phyloP scores from a whole-genome alignment of 1,140 invertebrate species.

The Sminthurinus signatus region DNA sequence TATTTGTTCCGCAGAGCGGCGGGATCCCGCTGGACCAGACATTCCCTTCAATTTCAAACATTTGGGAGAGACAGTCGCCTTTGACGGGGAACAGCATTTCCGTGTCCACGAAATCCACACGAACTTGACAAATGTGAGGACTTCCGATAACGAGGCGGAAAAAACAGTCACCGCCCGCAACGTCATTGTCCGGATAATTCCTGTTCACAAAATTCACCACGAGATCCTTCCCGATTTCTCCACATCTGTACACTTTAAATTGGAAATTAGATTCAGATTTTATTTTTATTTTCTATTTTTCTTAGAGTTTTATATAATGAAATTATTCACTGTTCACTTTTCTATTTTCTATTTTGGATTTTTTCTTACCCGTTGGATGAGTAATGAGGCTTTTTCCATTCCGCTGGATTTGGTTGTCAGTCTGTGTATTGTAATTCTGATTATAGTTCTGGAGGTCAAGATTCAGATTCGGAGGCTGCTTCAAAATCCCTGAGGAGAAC shows the following conservation, averaged over 20 bases:
- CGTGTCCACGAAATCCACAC: slow-evolving; percentile 41
- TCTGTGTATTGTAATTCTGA: too few relatives aligned
- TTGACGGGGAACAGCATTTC: slow-evolving; percentile 31
- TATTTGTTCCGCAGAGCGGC: slow-evolving; percentile 38
- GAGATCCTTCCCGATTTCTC: slow-evolving; percentile 29
- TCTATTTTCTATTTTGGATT: too few relatives aligned
- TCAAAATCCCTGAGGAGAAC: too few relatives aligned
- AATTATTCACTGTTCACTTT: too few relatives aligned
- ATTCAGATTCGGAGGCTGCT: too few relatives aligned
- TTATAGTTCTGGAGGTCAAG: too few relatives aligned
- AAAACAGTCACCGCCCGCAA: slow-evolving; percentile 20
- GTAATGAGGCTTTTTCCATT: too few relatives aligned
- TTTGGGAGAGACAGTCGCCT: slow-evolving; percentile 38
- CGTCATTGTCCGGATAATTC: slow-evolving; percentile 38
- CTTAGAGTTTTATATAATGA: too few relatives aligned
- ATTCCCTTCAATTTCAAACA: slow-evolving; percentile 35
- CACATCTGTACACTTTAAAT: slow-evolving; percentile 41
- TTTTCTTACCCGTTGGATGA: too few relatives aligned
- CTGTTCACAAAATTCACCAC: slow-evolving; percentile 40
- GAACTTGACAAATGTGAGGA: slow-evolving; percentile 38
- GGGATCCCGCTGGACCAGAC: slow-evolving; percentile 38
- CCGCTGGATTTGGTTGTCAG: too few relatives aligned
- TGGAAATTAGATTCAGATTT: too few relatives aligned
- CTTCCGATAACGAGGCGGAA: slow-evolving; percentile 32
- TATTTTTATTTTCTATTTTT: too few relatives aligned